Base-by-base conservation (phyloP, 2,113 vertebrate genomes). In the Elaphurus davidianus region DNA sequence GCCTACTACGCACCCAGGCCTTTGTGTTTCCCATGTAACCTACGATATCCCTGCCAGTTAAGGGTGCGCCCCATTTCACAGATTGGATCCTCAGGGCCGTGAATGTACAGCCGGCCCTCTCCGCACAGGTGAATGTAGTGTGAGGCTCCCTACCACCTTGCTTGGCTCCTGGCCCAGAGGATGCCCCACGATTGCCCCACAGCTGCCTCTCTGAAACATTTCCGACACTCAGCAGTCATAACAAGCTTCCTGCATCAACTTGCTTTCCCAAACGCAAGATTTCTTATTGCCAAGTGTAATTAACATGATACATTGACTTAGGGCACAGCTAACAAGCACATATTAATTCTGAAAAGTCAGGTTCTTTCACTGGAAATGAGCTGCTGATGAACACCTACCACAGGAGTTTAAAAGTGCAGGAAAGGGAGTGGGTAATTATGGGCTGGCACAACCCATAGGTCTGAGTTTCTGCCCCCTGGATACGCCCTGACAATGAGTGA, bases 291-390 rank as follows among this genome's bases (percentile, higher is more conserved):
- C 97, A 98, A 98, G 96, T 98, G 84, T 95, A 97, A 98, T 98
- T 98, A 98, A 94, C 43, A 76, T 97, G 96, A 97, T 97, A 59
- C 97, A 97, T 98, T 96, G 95, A 98, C 96, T 98, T 95, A 96
- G 97, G 95, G 95, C 93, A 91, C 88, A 91, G 86, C 86, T 98
- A 98, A 98, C 95, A 98, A 97, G 97, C 94, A 97, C 94, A 97
- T 98, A 98, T 98, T 98, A 97, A 98, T 97, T 98, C 95, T 96
- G 96, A 97, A 94, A 98, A 98, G 96, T 98, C 97, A 98, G 90
- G 86, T 50, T 98, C 96, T 95, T 97, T 97, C 5, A 3, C 83
- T 96, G 97, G 94, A 96, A 97, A 98, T 59, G 88, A 98, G 97
- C 89, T 91, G 71, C 78, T 98, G 98, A 94, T 97, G 96, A 98